Evolutionary conservation across 2,797 vertebrate species (phyloP), one percentile per base, ranked within the genome.

Genomic region (Columba guinea): DNA sequence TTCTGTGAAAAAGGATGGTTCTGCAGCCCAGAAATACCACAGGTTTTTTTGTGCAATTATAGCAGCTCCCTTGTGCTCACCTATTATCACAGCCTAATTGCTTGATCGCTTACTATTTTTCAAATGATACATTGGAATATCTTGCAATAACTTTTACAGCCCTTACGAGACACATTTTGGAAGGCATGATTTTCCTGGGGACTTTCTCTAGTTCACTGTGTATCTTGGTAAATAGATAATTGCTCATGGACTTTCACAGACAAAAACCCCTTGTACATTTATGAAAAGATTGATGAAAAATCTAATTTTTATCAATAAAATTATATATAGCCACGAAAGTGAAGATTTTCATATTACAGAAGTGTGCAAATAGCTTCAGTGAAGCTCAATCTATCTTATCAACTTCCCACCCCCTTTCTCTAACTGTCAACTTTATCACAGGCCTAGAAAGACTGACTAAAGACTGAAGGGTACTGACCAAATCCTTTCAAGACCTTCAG

Each of bases 41-140:
- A 83, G 59, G 13, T 70, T 95, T 86, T 78, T 22, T 39, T 49
- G 8, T 24, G 44, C 13, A 82, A 87, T 46, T 69, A 37, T 11
- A 73, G 51, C 12, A 79, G 68, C 27, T 94, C 84, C 79, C 58
- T 81, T 87, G 68, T 81, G 82, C 30, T 75, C 84, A 69, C 4
- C 15, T 51, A 65, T 64, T 87, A 92, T 63, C 71, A 83, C 51
- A 88, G 13, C 3, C 1, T 80, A 94, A 91, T 67, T 90, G 21
- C 69, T 89, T 85, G 84, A 89, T 92, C 41, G 86, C 30, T 41
- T 75, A 84, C n/a, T 68, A 91, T 83, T 87, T 95, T 94, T 87
- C 58, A 87, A 78, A 55, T 22, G 8, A 86, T 44, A 67, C 24
- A 12, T 71, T 85, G 55, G 18, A 87, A 85, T 81, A 81, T 55